Conservation (phyloP, 2,888 invertebrate genomes). For the Vanessa cardui region DNA sequence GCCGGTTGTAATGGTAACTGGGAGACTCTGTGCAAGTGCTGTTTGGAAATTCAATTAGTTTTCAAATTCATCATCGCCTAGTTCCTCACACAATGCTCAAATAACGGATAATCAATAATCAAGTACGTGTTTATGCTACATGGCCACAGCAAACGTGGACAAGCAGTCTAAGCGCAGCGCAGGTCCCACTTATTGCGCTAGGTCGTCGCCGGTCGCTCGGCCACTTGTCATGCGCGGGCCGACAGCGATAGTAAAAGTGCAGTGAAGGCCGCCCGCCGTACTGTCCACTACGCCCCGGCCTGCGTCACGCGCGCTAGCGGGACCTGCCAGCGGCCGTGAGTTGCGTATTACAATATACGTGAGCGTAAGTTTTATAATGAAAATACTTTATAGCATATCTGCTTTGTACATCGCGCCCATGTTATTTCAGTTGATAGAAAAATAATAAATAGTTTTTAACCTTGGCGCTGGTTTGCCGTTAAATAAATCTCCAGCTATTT, state of each 20-base stretch:
- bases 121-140: too few relatives aligned
- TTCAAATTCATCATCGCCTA: too few relatives aligned
- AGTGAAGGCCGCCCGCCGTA: conserved; percentile 16
- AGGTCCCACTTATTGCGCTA: not conserved
- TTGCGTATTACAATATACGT: not conserved
- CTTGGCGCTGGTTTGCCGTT: not conserved
- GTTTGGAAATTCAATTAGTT: too few relatives aligned
- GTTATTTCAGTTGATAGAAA: conserved; percentile 3
- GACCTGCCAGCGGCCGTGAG: not conserved
- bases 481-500: not conserved
- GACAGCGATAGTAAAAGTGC: conserved; percentile 24
- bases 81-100: too few relatives aligned
- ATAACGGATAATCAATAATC: too few relatives aligned
- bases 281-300: too few relatives aligned
- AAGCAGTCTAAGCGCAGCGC: too few relatives aligned
- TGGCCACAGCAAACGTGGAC: too few relatives aligned
- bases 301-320: not conserved
- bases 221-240: conserved; percentile 12
- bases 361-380: not conserved
- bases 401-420: not conserved
- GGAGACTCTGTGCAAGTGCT: too few relatives aligned
- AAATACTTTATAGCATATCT: not conserved
- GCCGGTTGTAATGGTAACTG: too few relatives aligned
- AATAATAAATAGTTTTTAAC: conserved; percentile 13
- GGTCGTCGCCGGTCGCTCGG: too few relatives aligned